Evolutionary conservation across 1,140 invertebrate species (phyloP), one percentile per base, ranked within the genome.

Genomic region (Elysia chlorotica): DNA sequence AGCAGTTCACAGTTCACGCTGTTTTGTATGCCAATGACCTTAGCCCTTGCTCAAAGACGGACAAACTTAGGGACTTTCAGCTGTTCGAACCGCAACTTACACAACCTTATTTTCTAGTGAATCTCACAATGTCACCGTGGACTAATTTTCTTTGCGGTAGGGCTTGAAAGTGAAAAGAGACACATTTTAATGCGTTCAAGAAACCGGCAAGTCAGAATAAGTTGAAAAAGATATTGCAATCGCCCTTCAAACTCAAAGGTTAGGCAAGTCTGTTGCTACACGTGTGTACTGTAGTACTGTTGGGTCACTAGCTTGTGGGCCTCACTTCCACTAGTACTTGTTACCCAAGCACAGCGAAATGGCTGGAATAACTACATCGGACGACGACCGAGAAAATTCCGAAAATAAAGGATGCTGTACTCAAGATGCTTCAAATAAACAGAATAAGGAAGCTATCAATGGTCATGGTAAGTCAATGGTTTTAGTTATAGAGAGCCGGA

Each of bases 381-480:
- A 71, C 25, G 73, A 74, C 33, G 33, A 70, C 31, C 67, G 68
- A n/a, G 25, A 74, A 54, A 28, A 2, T 53, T n/a, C n/a, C n/a
- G n/a, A n/a, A n/a, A n/a, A n/a, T n/a, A n/a, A n/a, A n/a, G n/a
- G n/a, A n/a, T n/a, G n/a, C n/a, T n/a, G n/a, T n/a, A n/a, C n/a
- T n/a, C n/a, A n/a, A n/a, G n/a, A n/a, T n/a, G 36, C 48, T 28
- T 6, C 6, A 14, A 63, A 53, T 54, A 65, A 23, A 41, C 61
- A 37, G 36, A 41, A 59, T 14, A 53, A 56, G 25, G 38, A 31
- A 25, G 23, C 63, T n/a, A 36, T 48, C 6, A 74, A 74, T n/a
- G 73, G 73, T 23, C 73, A 74, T 61, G 73, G 67, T 74, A 41
- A 71, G n/a, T n/a, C n/a, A n/a, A n/a, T n/a, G n/a, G n/a, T n/a